Base-by-base conservation (phyloP, 2,888 invertebrate species). In the Brenthis hecate region DNA sequence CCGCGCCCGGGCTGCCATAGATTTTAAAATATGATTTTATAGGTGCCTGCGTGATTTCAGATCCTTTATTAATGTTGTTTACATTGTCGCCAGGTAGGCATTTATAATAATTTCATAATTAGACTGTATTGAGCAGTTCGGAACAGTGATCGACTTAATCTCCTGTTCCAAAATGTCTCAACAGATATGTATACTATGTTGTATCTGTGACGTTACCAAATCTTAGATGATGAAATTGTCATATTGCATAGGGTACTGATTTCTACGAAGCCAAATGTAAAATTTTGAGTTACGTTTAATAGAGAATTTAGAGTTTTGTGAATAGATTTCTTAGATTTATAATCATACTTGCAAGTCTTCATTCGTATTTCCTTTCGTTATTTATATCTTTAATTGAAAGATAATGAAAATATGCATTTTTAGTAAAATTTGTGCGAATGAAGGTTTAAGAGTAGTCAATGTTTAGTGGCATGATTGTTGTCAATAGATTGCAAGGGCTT, bases 41-140 rank as follows among this genome's bases (percentile, higher is more conserved):
- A 92, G 92, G 92, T 92, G 92, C 92, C 92, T 92, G 92, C 88
- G 91, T 85, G 90, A 85, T 85, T 85, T 81, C 86, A 87, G 84
- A 87, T 88, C 91, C 89, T 91, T 91, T 89, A 78, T 92, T 89
- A 91, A 88, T 91, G 92, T 92, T 92, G 92, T 92, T 92, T 92
- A 92, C 92, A 92, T 92, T 92, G 92, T 92, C 92, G 92, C 92
- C 92, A 92, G 92, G 92, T 92, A 92, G 91, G 92, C 90, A 84
- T 89, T 88, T 70, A 67, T 87, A 70, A 66, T 72, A 58, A 70
- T 73, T 63, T 66, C 57, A 72, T 73, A 71, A 48, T 63, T 56
- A 53, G 55, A 56, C 36, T 61, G n/a, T 55, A n/a, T 54, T 48
- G 56, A 54, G 48, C 50, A 56, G 16, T 62, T 56, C 32, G 56